A percentile compares a stretch with the other conserved stretches of the same genome.
Conservation (phyloP, 2,113 vertebrate genomes). For the Phyllopteryx taeniolatus region DNA sequence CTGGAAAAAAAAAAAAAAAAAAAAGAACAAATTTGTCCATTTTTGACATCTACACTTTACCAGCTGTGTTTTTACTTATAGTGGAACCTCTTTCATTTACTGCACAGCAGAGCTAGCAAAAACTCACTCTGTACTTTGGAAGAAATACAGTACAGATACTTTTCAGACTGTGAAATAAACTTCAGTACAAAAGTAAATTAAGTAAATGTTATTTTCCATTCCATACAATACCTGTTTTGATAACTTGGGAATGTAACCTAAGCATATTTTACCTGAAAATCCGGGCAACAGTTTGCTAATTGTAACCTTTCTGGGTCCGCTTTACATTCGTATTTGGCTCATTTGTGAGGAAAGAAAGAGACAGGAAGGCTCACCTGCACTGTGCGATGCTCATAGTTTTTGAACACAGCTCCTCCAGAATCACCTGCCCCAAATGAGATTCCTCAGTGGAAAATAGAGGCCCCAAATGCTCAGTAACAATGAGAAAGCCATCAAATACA, state of each 20-base stretch:
- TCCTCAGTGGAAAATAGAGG: not conserved
- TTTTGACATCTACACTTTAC: not conserved
- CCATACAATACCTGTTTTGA: too few species aligned
- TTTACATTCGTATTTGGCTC: not conserved
- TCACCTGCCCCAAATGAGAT: conserved; percentile 57
- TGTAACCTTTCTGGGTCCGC: not conserved
- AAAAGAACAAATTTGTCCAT: not conserved
- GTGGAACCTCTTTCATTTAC: not conserved
- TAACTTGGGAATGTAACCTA: not conserved
- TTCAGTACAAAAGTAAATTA: too few species aligned
- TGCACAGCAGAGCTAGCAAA: too few species aligned
- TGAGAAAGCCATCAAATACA: not conserved
- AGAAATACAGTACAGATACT: too few species aligned
- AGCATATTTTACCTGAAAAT: not conserved
- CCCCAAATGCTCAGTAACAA: not conserved
- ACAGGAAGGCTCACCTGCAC: conserved; percentile 55
- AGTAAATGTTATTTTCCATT: too few species aligned
- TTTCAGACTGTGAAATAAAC: too few species aligned
- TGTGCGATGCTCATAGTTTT: conserved; percentile 46
- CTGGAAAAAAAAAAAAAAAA: conserved; percentile 34
- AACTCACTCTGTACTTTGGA: too few species aligned
- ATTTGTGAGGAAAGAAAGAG: not conserved
- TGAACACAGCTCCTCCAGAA: conserved; percentile 71
- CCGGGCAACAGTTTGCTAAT: not conserved
- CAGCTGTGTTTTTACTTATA: not conserved